Conservation (phyloP, 2,113 vertebrate genomes). For the Propithecus coquereli region DNA sequence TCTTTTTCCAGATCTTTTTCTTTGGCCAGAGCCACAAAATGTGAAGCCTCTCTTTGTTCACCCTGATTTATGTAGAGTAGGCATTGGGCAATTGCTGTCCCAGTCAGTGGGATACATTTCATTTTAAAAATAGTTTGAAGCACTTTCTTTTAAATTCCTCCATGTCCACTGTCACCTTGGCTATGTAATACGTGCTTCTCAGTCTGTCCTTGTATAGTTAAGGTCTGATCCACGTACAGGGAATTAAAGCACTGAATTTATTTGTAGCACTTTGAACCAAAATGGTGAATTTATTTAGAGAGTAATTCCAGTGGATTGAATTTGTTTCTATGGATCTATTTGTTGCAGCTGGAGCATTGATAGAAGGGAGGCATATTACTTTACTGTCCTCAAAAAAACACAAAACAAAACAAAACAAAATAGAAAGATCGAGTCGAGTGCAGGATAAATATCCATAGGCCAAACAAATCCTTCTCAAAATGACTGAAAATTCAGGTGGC, state of each 20-base stretch:
- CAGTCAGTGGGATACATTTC: slow-evolving; percentile 52
- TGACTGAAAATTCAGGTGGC: neutral
- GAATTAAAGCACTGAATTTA: slow-evolving; percentile 39
- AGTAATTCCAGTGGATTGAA: slow-evolving; percentile 53
- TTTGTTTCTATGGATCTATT: slow-evolving; percentile 55
- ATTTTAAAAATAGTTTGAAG: slow-evolving; percentile 71
- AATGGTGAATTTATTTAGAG: slow-evolving; percentile 57
- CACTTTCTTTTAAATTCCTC: slow-evolving; percentile 55
- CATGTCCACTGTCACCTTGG: slow-evolving; percentile 19
- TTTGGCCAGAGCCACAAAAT: slow-evolving; percentile 24
- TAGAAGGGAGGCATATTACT: neutral
- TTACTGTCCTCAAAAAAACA: neutral
- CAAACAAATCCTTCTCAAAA: neutral
- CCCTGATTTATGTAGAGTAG: slow-evolving; percentile 61
- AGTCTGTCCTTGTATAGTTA: neutral
- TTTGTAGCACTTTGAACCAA: slow-evolving; percentile 46
- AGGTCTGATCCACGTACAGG: neutral
- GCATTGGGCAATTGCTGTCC: slow-evolving; percentile 33
- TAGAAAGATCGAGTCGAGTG: neutral
- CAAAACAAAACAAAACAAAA: no score
- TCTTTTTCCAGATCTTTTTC: slow-evolving; percentile 42
- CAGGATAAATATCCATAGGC: neutral
- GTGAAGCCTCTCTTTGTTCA: slow-evolving; percentile 42
- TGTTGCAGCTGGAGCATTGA: slow-evolving; percentile 8
- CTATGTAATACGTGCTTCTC: neutral